Evolutionary conservation across 2,888 invertebrate genomes (phyloP), one percentile per base, ranked within the genome.

Genomic region (Pediacus dermestoides): DNA sequence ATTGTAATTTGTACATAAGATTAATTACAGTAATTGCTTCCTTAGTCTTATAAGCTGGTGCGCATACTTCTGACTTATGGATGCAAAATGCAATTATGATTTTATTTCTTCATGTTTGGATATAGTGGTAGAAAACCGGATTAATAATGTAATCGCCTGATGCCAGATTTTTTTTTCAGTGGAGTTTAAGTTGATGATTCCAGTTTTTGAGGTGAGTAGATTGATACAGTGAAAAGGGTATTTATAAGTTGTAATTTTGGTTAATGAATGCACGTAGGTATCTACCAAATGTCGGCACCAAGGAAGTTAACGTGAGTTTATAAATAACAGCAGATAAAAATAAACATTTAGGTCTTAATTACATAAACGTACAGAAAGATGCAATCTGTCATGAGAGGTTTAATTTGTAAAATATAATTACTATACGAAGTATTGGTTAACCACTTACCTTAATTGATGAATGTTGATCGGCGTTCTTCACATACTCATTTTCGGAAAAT

Each of bases 311-410:
- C 12, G 13, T 28, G 3, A 13, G 28, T 28, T 28, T 28, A 28
- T 28, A 28, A 28, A 28, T 28, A 28, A 14, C 13, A 13, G 6
- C 13, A 21, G 37, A 40, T 42, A 25, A 42, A 46, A 46, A 46
- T 46, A 46, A 46, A 46, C 39, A 46, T 12, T 9, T 23, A 3
- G 13, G 7, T 27, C 35, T 39, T 46, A 46, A 46, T 46, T 42
- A 40, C 42, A 23, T 38, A 38, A 38, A 38, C 18, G 21, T 26
- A 25, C 26, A 27, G 38, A 38, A 32, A 38, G 33, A 32, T 38
- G 38, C 13, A 16, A 33, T 32, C 11, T 11, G 28, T 10, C 28
- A 3, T n/a, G n/a, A n/a, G n/a, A n/a, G n/a, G n/a, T n/a, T n/a
- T n/a, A n/a, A n/a, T n/a, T n/a, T n/a, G n/a, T n/a, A n/a, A n/a